Evolutionary conservation across 2,797 vertebrate genomes (phyloP), one percentile per base, ranked within the genome.

Genomic region (Gadopsis marmoratus): DNA sequence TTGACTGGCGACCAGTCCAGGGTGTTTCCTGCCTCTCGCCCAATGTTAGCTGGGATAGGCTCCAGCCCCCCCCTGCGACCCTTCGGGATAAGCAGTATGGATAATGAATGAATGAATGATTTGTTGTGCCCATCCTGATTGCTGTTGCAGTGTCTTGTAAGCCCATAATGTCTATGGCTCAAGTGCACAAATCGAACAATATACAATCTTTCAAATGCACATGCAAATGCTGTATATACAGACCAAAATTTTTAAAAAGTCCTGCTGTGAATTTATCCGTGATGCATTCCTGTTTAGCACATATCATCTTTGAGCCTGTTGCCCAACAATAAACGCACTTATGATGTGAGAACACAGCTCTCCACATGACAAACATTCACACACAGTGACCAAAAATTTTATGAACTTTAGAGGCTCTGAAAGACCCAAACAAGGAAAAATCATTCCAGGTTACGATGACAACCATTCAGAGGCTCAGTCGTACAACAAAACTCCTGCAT

Each of bases 301-400:
- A 47, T 29, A 73, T 23, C 21, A 45, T 31, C 21, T 65, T 5
- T 53, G 35, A 60, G 21, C 23, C 13, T 51, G 37, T 14, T 41
- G 31, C 33, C 19, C 31, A 33, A 16, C 31, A 62, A 54, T 17
- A 68, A 63, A 67, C 51, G 63, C 13, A 31, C 37, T 31, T 4
- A 54, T 53, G 37, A 59, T 62, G 51, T 55, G 33, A 17, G 48
- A 66, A 60, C 63, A 59, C 48, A 14, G 59, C n/a, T 45, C 23
- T 12, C 65, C 72, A 82, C 43, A 70, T 67, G 69, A 79, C 31
- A 63, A 12, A 53, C 6, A 21, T 70, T 45, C 63, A 68, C 12
- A 0, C 47, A 45, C 26, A 14, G 3, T 0, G 4, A 29, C 33
- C 5, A 7, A 11, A 55, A 66, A 79, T 74, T 48, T 50, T 23